Conservation (phyloP, 2,113 vertebrate species). For the Oncorhynchus gorbuscha region DNA sequence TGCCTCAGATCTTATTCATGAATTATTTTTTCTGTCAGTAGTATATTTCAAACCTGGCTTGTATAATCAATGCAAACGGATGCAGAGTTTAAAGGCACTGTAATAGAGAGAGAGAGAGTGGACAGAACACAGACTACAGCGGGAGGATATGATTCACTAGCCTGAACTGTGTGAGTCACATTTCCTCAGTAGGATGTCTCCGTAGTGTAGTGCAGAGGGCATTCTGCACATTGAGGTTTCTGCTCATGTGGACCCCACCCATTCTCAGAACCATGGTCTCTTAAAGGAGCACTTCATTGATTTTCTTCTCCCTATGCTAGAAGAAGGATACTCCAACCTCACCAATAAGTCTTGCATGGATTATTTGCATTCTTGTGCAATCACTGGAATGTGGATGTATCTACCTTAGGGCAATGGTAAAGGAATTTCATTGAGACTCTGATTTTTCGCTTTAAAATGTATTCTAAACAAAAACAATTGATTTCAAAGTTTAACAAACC, state of each 20-base stretch:
- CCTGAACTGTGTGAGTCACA: background rate
- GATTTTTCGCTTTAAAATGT: no score
- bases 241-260: slow-evolving; percentile 2
- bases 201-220: background rate
- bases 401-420: background rate
- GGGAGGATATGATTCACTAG: background rate
- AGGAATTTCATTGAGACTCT: no score
- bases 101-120: no score
- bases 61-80: no score
- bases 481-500: no score
- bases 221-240: background rate
- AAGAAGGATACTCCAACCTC: background rate
- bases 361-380: background rate
- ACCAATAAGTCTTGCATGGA: background rate
- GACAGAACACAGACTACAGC: background rate
- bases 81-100: background rate
- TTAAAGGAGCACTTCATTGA: background rate
- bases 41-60: background rate
- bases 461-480: no score
- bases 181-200: background rate
- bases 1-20: background rate
- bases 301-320: background rate
- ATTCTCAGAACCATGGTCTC: background rate
- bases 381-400: background rate
- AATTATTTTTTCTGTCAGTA: background rate